Conservation (phyloP, 2,797 vertebrate genomes). For the Pyrocephalus nanus region DNA sequence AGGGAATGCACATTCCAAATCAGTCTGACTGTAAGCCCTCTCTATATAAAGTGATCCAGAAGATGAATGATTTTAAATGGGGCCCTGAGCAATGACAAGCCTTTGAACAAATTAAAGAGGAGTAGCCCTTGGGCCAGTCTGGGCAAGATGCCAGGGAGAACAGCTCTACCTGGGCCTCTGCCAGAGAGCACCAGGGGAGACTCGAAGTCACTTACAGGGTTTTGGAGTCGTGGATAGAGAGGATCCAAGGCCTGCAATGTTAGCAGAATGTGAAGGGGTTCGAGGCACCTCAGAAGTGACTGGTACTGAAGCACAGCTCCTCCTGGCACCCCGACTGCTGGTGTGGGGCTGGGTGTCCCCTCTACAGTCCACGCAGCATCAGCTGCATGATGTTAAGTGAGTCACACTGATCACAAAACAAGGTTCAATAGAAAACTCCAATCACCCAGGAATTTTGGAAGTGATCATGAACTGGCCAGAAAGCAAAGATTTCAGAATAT, state of each 20-base stretch:
- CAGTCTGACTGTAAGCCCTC: neutral
- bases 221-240: neutral
- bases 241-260: neutral
- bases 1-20: neutral
- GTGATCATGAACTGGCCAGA: neutral
- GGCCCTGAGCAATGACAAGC: neutral
- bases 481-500: neutral
- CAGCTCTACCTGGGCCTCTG: neutral
- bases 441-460: neutral
- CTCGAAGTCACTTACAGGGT: accelerated
- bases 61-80: neutral
- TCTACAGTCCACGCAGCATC: neutral
- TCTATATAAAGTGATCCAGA: neutral
- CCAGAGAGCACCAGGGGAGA: neutral
- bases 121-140: neutral
- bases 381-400: no score
- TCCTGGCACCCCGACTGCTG: neutral
- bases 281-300: neutral
- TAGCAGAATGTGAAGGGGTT: neutral
- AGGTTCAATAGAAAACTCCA: neutral
- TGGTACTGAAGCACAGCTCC: neutral
- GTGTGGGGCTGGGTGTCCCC: neutral
- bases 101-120: neutral
- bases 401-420: neutral
- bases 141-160: neutral